phyloP scores from a whole-genome alignment of 2,113 vertebrate species.

The Mustela nigripes region DNA sequence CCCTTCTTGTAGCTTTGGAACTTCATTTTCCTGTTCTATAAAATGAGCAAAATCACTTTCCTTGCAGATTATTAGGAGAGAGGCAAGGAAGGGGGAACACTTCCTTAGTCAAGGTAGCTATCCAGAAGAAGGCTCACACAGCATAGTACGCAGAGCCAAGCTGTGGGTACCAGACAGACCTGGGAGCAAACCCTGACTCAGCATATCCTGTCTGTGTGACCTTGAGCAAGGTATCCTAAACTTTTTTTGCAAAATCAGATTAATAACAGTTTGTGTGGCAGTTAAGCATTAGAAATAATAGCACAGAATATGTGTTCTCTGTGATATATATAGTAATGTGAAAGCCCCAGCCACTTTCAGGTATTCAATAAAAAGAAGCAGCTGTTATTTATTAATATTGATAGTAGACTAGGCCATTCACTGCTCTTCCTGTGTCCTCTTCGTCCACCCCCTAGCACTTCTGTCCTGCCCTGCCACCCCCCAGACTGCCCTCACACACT shows the following conservation, averaged over 20 bases:
- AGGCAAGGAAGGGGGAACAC: not conserved
- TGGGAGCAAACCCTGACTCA: not conserved
- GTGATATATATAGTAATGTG: not conserved
- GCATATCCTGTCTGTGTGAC: not conserved
- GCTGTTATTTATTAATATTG: not conserved
- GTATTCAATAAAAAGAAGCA: not conserved
- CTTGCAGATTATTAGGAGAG: not conserved
- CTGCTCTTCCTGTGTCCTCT: not conserved
- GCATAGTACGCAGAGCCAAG: not conserved
- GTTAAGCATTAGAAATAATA: not conserved
- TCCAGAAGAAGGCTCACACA: not conserved
- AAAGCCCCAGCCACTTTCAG: not conserved
- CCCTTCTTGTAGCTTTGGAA: not conserved
- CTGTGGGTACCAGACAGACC: not conserved
- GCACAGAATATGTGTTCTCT: not conserved
- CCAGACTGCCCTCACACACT: no score
- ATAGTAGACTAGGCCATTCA: not conserved
- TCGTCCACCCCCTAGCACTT: not conserved
- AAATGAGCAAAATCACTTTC: not conserved
- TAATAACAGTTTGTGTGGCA: not conserved
- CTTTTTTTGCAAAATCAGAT: not conserved
- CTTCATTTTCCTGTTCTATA: slow-evolving; percentile 6
- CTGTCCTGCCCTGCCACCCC: not conserved
- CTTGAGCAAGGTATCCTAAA: not conserved
- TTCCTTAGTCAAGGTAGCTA: not conserved